Conservation (phyloP, 2,113 vertebrate genomes). For the Catagonus wagneri region DNA sequence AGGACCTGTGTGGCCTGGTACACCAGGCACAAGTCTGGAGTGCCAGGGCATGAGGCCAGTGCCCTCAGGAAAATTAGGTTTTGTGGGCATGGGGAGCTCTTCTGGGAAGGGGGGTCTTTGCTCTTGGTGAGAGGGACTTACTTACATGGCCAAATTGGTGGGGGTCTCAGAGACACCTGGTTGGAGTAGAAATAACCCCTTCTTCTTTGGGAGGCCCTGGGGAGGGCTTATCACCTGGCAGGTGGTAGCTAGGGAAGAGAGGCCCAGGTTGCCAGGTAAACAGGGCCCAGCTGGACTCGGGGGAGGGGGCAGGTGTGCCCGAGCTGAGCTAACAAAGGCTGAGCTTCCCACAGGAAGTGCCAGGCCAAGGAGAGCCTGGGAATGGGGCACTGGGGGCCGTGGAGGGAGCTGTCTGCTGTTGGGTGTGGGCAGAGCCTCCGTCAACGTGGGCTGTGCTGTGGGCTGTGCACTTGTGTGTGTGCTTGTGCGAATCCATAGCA, state of each 20-base stretch:
- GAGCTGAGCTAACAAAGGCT: slow-evolving; percentile 64
- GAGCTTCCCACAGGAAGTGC: slow-evolving; percentile 78
- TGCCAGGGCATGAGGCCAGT: background rate
- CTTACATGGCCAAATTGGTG: background rate
- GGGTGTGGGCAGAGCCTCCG: background rate
- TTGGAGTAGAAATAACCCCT: slow-evolving; percentile 70
- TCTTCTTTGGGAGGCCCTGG: slow-evolving; percentile 68
- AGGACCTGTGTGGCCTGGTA: background rate
- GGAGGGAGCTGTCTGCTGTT: background rate
- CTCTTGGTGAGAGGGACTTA: background rate
- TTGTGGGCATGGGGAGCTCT: background rate
- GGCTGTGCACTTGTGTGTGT: background rate
- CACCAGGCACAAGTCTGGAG: accelerated
- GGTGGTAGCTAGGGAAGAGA: slow-evolving; percentile 69
- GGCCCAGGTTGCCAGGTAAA: slow-evolving; percentile 79
- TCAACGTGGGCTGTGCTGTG: background rate
- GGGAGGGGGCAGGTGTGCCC: slow-evolving; percentile 80
- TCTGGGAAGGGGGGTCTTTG: background rate
- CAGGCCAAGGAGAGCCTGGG: slow-evolving; percentile 35
- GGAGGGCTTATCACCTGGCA: slow-evolving; percentile 53
- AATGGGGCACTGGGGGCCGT: background rate
- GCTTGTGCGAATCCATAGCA: background rate
- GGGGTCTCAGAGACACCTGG: background rate
- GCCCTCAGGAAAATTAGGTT: background rate
- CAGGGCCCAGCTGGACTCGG: slow-evolving; percentile 71